Evolutionary conservation across 2,888 invertebrate genomes (phyloP), one percentile per base, ranked within the genome.

Genomic region (Sicus ferrugineus): DNA sequence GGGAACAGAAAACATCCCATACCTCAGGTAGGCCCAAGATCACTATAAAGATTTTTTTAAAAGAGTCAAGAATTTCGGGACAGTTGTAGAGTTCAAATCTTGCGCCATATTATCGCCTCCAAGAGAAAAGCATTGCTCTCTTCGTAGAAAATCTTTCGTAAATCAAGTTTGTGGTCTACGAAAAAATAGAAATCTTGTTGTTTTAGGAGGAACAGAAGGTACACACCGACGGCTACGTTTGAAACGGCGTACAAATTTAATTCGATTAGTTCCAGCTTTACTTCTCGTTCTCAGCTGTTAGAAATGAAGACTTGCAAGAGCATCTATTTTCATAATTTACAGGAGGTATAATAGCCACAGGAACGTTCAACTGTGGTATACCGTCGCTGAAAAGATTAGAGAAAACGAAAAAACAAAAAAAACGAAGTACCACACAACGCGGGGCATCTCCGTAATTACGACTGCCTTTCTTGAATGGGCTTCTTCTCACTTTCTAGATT

Each of bases 301-400:
- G 34, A n/a, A n/a, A n/a, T n/a, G n/a, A n/a, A n/a, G n/a, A n/a
- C n/a, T n/a, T n/a, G n/a, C n/a, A n/a, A n/a, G n/a, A n/a, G n/a
- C n/a, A n/a, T n/a, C n/a, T n/a, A n/a, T n/a, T n/a, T n/a, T n/a
- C 16, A 56, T 56, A 19, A 19, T 48, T 11, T 56, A 11, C 4
- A n/a, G 9, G 9, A 31, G 30, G 54, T n/a, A n/a, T n/a, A n/a
- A 63, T 64, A 64, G 65, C 56, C 69, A 70, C 71, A 72, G 74
- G 73, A 68, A 73, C 65, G 71, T 65, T 74, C 75, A 73, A 74
- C 75, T 74, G 73, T 71, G 72, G 63, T 72, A 71, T 66, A 72
- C 73, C 71, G 70, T 72, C 73, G 75, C 76, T 77, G 68, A 31
- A 75, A 73, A 73, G 72, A 62, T 68, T 38, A 68, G 50, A 56